Evolutionary conservation across 2,797 vertebrate genomes (phyloP).

Genomic region (Odontamblyopus rebecca): DNA sequence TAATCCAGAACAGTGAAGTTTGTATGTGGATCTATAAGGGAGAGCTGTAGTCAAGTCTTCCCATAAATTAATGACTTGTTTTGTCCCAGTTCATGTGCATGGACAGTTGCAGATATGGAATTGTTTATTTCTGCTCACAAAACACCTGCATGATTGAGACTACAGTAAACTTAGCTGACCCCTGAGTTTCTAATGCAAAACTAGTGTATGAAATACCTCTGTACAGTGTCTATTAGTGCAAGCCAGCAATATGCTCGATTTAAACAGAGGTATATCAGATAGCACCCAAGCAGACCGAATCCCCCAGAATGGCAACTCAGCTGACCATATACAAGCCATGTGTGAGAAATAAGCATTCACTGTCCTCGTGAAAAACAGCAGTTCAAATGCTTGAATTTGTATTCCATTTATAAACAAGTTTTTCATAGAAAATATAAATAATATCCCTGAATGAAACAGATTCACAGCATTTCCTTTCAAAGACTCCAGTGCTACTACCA

Average conservation of each 20-base stretch:
- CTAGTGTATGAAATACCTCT: slow-evolving; percentile 86
- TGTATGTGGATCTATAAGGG: slow-evolving; percentile 75
- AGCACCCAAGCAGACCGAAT: slow-evolving; percentile 82
- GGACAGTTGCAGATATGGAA: slow-evolving; percentile 65
- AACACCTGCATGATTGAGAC: slow-evolving; percentile 75
- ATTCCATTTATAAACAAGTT: slow-evolving; percentile 80
- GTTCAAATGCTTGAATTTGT: slow-evolving; percentile 83
- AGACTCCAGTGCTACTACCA: slow-evolving; percentile 85
- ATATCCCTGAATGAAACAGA: slow-evolving; percentile 94
- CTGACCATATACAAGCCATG: slow-evolving; percentile 72
- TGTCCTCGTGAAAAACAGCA: slow-evolving; percentile 82
- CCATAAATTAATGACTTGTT: slow-evolving; percentile 46
- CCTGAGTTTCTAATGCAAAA: slow-evolving; percentile 87
- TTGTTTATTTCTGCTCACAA: slow-evolving; percentile 57
- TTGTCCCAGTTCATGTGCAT: slow-evolving; percentile 74
- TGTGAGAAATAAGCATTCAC: slow-evolving; percentile 66
- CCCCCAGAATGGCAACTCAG: slow-evolving; percentile 68
- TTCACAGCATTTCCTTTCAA: slow-evolving; percentile 84
- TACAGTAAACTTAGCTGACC: slow-evolving; percentile 85
- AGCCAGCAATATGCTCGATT: slow-evolving; percentile 83
- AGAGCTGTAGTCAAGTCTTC: slow-evolving; percentile 73
- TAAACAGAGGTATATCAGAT: slow-evolving; percentile 84
- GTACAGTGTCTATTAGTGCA: slow-evolving; percentile 87
- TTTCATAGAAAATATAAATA: slow-evolving; percentile 95
- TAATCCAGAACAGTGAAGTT: slow-evolving; percentile 70